Evolutionary conservation across 2,113 vertebrate genomes (phyloP).

Genomic region (Proteles cristata): DNA sequence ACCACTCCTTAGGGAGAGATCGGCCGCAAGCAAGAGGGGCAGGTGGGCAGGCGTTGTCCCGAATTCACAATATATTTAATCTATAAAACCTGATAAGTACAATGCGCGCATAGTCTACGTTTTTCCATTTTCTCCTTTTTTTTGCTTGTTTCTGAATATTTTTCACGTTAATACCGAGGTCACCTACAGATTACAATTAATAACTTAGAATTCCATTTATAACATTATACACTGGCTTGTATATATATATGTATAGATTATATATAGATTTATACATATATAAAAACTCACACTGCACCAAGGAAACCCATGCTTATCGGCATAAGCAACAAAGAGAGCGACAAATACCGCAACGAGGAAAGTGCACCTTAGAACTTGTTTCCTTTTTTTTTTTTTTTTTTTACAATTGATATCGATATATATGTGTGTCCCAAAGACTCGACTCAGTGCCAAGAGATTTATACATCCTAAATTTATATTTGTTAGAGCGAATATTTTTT

Average conservation of each 20-base stretch:
- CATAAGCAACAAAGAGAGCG: slow-evolving; percentile 88
- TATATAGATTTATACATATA: slow-evolving; percentile 77
- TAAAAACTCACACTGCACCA: slow-evolving; percentile 83
- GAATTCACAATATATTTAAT: slow-evolving; percentile 86
- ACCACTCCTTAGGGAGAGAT: background rate
- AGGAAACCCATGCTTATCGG: slow-evolving; percentile 86
- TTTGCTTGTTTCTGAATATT: slow-evolving; percentile 70
- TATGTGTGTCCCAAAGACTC: slow-evolving; percentile 74
- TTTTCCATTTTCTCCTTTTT: slow-evolving; percentile 67
- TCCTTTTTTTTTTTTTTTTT: slow-evolving; percentile 67
- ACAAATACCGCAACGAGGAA: slow-evolving; percentile 87
- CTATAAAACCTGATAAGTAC: slow-evolving; percentile 87
- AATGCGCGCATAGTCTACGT: slow-evolving; percentile 76
- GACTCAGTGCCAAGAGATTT: slow-evolving; percentile 78
- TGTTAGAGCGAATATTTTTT: slow-evolving; percentile 73
- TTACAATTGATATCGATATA: slow-evolving; percentile 77
- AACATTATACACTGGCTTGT: slow-evolving; percentile 90
- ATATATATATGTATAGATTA: slow-evolving; percentile 86
- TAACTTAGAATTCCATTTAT: slow-evolving; percentile 94
- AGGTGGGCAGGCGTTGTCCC: slow-evolving; percentile 74
- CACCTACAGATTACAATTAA: slow-evolving; percentile 93
- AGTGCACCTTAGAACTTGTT: slow-evolving; percentile 85
- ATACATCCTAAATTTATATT: slow-evolving; percentile 79
- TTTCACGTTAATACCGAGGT: slow-evolving; percentile 89
- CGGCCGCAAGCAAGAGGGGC: slow-evolving; percentile 3